A percentile compares a stretch with the other conserved stretches of the same genome.
Conservation (phyloP, 2,113 vertebrate genomes). For the Hippocampus comes region DNA sequence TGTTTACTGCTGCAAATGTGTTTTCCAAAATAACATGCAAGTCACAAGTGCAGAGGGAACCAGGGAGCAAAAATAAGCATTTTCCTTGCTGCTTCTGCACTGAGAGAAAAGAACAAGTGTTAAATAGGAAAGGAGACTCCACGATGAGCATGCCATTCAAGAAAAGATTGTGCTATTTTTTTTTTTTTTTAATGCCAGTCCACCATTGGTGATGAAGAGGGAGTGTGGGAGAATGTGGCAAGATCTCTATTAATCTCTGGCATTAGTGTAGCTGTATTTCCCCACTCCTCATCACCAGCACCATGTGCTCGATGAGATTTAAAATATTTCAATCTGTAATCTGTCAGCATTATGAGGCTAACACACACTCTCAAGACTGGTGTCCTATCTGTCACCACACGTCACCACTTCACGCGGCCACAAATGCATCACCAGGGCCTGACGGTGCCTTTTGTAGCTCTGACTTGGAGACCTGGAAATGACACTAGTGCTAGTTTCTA, state of each 20-base stretch:
- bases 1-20: neutral
- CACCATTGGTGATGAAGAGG: conserved; percentile 18
- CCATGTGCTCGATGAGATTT: conserved; percentile 65
- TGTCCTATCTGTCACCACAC: conserved; percentile 63
- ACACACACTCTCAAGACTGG: conserved; percentile 50
- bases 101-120: too few species aligned
- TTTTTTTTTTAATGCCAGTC: neutral
- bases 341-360: conserved; percentile 71
- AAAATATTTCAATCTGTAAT: conserved; percentile 78
- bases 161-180: neutral
- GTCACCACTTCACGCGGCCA: conserved; percentile 52
- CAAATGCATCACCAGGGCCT: conserved; percentile 51
- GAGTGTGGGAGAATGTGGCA: conserved; percentile 14
- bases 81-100: neutral
- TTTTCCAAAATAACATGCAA: neutral
- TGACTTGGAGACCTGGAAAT: conserved; percentile 39
- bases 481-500: conserved; percentile 45
- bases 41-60: neutral
- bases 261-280: conserved; percentile 66
- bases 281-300: conserved; percentile 62
- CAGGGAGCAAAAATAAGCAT: neutral
- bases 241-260: conserved; percentile 65
- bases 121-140: too few species aligned
- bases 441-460: conserved; percentile 60
- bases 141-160: neutral